These are phyloP conservation scores for Dasysyrphus albostriatus DNA, from an alignment of 2,888 invertebrate species.

Conservation along the genomic window DNA sequence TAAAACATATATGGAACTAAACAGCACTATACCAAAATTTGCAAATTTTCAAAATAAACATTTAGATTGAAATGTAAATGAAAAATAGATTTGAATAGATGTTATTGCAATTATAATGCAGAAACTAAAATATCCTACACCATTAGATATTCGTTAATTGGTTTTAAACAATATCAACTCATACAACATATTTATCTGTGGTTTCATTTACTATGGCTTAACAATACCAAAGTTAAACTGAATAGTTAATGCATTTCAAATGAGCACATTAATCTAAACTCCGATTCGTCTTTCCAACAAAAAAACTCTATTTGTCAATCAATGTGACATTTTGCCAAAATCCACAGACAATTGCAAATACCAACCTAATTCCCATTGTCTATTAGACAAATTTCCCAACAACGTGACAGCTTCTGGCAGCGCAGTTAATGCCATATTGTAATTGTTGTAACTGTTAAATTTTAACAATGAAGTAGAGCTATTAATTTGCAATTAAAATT, in stretches of 20 bases:
- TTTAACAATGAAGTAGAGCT: slow-evolving; percentile 60
- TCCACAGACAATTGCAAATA: slow-evolving; percentile 64
- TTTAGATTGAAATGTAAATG: too few species aligned
- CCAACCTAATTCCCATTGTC: slow-evolving; percentile 71
- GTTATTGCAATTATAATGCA: too few species aligned
- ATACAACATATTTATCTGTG: not conserved
- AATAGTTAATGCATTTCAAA: slow-evolving; percentile 48
- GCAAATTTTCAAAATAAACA: too few species aligned
- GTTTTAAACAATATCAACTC: not conserved
- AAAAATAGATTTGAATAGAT: too few species aligned
- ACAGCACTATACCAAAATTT: too few species aligned
- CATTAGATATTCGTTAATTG: not conserved
- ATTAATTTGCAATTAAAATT: slow-evolving; percentile 68
- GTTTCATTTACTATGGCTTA: slow-evolving; percentile 6
- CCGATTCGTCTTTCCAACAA: slow-evolving; percentile 25
- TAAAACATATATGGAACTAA: too few species aligned
- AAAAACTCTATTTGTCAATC: slow-evolving; percentile 68
- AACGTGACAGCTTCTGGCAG: slow-evolving; percentile 55
- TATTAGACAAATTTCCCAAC: slow-evolving; percentile 47
- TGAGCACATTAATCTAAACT: slow-evolving; percentile 58
- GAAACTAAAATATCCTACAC: not conserved
- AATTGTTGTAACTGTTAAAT: slow-evolving; percentile 7
- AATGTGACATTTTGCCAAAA: slow-evolving; percentile 71
- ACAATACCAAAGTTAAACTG: not conserved
- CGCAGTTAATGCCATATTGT: slow-evolving; percentile 7